Percentiles rank a stretch among this genome's conserved stretches.
Conservation (phyloP, 2,888 invertebrate genomes). For the Uloborus plumipes region DNA sequence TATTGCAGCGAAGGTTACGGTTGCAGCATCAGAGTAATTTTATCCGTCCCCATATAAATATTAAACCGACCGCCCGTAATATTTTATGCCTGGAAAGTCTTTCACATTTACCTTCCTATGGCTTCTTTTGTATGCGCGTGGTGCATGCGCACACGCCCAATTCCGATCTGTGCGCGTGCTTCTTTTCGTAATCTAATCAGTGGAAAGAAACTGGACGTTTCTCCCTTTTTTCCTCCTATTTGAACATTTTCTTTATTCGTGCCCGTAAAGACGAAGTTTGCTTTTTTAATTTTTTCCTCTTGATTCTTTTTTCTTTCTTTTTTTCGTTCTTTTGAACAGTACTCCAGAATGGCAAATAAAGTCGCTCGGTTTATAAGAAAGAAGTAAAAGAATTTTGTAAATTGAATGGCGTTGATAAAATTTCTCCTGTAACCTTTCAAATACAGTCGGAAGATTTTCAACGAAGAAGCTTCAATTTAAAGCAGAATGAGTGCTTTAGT, state of each 20-base stretch:
- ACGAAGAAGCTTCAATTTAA: no score
- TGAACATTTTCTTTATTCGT: constrained; percentile 23
- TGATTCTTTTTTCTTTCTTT: not conserved
- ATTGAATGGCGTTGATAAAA: no score
- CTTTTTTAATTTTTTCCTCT: constrained; percentile 6
- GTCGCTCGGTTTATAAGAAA: no score
- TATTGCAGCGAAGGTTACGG: no score
- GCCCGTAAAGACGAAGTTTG: not conserved
- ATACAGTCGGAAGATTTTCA: no score
- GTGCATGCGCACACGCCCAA: constrained; percentile 1
- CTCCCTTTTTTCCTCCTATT: constrained; percentile 15
- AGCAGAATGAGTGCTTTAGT: no score
- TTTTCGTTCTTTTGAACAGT: no score
- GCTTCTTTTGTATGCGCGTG: constrained; percentile 26
- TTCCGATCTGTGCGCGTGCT: constrained; percentile 23
- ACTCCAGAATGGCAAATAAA: no score
- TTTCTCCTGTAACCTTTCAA: no score
- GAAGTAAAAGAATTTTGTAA: no score
- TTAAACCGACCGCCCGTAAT: constrained; percentile 43
- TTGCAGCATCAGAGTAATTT: constrained; percentile 44
- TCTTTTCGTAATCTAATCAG: constrained; percentile 54
- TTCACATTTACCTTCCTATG: constrained; percentile 40
- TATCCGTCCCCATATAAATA: constrained; percentile 60
- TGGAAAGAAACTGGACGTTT: constrained; percentile 35
- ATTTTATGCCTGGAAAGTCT: constrained; percentile 59